Evolutionary conservation across 2,113 vertebrate species (phyloP), one percentile per base, ranked within the genome.

Genomic region (Neogobius melanostomus): DNA sequence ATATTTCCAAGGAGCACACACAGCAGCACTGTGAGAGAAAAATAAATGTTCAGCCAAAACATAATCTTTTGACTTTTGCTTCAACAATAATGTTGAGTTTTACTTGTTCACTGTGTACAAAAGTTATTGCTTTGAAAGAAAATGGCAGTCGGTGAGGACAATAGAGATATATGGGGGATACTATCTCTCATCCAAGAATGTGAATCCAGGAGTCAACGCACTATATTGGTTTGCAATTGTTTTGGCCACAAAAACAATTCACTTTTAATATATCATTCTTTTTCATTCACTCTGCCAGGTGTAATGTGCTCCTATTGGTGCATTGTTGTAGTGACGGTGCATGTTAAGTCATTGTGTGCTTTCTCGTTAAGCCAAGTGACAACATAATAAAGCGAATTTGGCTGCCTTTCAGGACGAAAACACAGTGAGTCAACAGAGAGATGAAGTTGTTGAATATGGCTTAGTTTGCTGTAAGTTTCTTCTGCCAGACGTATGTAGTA

Each of bases 41-140:
- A 64, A 59, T 56, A 56, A 56, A 56, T 56, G 17, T 21, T 12
- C 17, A 56, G 17, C 10, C 54, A 7, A 28, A 21, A 56, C 21
- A 44, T 59, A 15, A 63, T 56, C 11, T 70, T 59, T 65, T 10
- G 72, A 21, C 36, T 6, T 72, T 50, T 63, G 17, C 64, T 42
- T 78, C 68, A 69, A 72, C 69, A 75, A 85, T 70, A 56, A 63
- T 76, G 71, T 69, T 51, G 7, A 76, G 61, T 69, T 63, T 68
- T 5, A 16, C 74, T 62, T 57, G 69, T 81, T 66, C 4, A 8
- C 65, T 60, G 51, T 56, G 17, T 69, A 66, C 1, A 15, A 46
- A 17, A 65, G 17, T 76, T 78, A 77, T 74, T 74, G 66, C 66
- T 79, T 47, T 66, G 66, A 63, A 68, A 2, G 7, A 77, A 56